Evolutionary conservation across 2,113 vertebrate species (phyloP).

Genomic region (Cynopterus brachyotis): DNA sequence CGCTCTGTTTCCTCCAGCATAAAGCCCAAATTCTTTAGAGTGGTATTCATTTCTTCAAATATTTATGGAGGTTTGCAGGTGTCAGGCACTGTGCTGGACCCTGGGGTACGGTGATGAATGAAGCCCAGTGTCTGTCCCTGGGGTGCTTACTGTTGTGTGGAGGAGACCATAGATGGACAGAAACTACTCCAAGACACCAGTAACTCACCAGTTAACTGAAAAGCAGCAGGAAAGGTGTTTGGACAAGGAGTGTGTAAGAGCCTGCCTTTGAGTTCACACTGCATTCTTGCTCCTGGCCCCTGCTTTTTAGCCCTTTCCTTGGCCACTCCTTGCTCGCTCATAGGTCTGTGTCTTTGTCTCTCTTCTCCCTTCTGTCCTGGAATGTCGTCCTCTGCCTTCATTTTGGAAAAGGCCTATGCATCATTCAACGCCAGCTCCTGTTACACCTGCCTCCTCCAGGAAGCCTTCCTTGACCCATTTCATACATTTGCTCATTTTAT

Average conservation of each 20-base stretch:
- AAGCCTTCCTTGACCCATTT: background rate
- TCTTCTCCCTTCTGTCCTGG: background rate
- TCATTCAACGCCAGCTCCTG: background rate
- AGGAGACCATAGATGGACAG: background rate
- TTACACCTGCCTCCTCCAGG: conserved; percentile 1
- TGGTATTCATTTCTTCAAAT: conserved; percentile 10
- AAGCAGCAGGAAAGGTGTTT: background rate
- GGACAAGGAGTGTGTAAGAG: background rate
- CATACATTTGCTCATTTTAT: background rate
- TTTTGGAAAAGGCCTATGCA: background rate
- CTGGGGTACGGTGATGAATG: background rate
- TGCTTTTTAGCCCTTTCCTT: background rate
- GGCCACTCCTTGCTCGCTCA: background rate
- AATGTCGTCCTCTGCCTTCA: background rate
- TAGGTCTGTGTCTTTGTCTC: background rate
- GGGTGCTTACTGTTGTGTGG: background rate
- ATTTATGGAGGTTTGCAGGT: conserved; percentile 19
- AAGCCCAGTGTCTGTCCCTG: background rate
- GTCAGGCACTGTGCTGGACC: conserved; percentile 38
- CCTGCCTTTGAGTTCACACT: background rate
- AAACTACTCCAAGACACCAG: background rate
- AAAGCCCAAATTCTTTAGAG: conserved; percentile 2
- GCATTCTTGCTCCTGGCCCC: background rate
- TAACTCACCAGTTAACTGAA: background rate
- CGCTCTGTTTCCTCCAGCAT: background rate